A percentile compares a stretch with the other conserved stretches of the same genome.
These are phyloP conservation scores for Cervus canadensis DNA, from an alignment of 2,113 vertebrate species.

Conservation along the genomic window DNA sequence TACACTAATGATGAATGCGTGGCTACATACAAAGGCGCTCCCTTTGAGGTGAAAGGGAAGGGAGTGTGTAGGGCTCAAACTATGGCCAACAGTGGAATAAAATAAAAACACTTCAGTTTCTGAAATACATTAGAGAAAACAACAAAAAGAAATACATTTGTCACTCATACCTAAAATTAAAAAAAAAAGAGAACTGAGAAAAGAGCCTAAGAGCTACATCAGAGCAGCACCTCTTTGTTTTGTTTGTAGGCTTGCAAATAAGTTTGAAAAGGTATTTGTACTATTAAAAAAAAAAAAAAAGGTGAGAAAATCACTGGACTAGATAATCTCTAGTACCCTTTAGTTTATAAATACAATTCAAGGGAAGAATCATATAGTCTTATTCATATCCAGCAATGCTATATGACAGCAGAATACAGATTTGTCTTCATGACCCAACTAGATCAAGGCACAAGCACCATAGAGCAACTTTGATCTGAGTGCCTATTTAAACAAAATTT, in stretches of 20 bases:
- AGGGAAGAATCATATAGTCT: not conserved
- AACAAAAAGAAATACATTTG: slow-evolving; percentile 50
- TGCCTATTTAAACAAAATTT: not conserved
- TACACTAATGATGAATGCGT: slow-evolving; percentile 88
- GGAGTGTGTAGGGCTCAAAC: slow-evolving; percentile 93
- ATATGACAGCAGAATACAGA: not conserved
- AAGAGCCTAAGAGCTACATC: not conserved
- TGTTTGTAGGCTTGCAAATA: not conserved
- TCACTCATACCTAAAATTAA: not conserved
- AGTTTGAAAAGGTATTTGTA: not conserved
- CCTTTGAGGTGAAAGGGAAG: slow-evolving; percentile 93
- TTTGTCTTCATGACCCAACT: not conserved
- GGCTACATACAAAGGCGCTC: slow-evolving; percentile 92
- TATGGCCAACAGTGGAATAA: slow-evolving; percentile 94
- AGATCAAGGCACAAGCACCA: not conserved
- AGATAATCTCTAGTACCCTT: not conserved
- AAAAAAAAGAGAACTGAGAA: not conserved
- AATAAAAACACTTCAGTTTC: slow-evolving; percentile 58
- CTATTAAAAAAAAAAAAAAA: not conserved
- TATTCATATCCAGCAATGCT: not conserved
- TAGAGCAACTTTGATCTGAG: not conserved
- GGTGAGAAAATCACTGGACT: not conserved
- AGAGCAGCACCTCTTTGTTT: not conserved
- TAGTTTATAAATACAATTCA: not conserved
- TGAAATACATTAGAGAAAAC: not conserved